phyloP scores from a whole-genome alignment of 2,888 invertebrate species.

The Stenodema calcarata region DNA sequence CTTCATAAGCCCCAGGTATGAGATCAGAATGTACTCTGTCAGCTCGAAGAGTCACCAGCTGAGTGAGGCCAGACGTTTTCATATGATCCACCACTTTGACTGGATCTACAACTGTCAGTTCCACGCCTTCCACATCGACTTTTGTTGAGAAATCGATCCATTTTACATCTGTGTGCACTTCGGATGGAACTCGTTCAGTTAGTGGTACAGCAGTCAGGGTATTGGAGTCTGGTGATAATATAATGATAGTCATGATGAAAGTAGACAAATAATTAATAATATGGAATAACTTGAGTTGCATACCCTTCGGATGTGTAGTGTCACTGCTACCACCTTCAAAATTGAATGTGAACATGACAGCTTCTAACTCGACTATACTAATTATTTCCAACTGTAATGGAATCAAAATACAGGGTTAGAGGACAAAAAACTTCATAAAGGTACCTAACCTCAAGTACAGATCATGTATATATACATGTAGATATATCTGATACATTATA shows the following conservation, averaged over 20 bases:
- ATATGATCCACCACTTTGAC: neutral
- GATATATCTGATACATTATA: too few relatives aligned
- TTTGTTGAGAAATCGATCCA: neutral
- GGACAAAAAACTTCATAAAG: too few relatives aligned
- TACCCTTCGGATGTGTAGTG: too few relatives aligned
- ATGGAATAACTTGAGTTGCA: too few relatives aligned
- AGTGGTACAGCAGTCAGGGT: neutral
- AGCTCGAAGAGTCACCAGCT: constrained; percentile 26
- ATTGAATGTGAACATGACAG: too few relatives aligned
- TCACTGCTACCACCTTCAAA: too few relatives aligned
- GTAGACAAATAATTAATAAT: too few relatives aligned
- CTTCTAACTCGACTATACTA: too few relatives aligned
- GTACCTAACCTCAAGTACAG: too few relatives aligned
- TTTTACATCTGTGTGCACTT: neutral
- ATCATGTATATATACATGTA: too few relatives aligned
- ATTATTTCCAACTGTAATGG: too few relatives aligned
- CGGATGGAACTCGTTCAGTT: neutral
- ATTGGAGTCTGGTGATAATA: neutral
- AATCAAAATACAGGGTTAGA: too few relatives aligned
- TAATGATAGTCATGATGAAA: neutral
- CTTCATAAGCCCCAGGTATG: constrained; percentile 80
- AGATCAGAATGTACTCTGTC: constrained; percentile 72
- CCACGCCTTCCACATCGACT: neutral
- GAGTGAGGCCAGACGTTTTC: neutral
- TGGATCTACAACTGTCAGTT: neutral